phyloP scores from a whole-genome alignment of 2,113 vertebrate genomes.

The Ptychochromis oligacanthus region DNA sequence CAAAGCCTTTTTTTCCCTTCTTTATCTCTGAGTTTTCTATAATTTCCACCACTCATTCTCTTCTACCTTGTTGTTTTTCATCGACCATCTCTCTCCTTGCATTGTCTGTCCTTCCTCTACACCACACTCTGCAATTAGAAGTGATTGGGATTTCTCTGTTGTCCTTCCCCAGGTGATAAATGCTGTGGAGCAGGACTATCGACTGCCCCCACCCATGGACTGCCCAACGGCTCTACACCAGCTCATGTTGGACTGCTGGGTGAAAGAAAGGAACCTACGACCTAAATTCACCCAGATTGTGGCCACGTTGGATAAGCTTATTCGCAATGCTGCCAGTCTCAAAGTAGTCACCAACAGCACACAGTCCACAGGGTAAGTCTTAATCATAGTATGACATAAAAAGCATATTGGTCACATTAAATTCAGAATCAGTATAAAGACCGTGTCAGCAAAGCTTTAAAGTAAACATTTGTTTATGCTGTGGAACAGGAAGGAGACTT shows the following conservation, averaged over 20 bases:
- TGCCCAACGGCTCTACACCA: constrained; percentile 97
- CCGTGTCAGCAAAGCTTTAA: background rate
- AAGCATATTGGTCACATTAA: background rate
- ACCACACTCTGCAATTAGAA: background rate
- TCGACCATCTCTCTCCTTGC: constrained; percentile 4
- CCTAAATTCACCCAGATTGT: constrained; percentile 99
- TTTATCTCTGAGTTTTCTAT: constrained; percentile 7
- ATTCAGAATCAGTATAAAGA: constrained; percentile 3
- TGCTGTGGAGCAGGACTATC: constrained; percentile 97
- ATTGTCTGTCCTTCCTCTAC: background rate
- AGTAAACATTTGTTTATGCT: background rate
- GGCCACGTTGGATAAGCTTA: constrained; percentile 97
- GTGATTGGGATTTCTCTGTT: constrained; percentile 36
- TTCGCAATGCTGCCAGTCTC: constrained; percentile 97
- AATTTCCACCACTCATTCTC: constrained; percentile 16
- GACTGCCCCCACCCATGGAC: constrained; percentile 98
- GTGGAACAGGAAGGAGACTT: background rate
- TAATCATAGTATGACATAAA: background rate
- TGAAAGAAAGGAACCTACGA: constrained; percentile 95
- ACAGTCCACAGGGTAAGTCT: constrained; percentile 92
- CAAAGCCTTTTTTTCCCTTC: constrained; percentile 4
- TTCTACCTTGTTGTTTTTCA: constrained; percentile 5
- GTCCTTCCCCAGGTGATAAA: constrained; percentile 89
- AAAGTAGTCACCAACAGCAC: constrained; percentile 93
- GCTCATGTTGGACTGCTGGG: constrained; percentile 99